These are phyloP conservation scores for Xestobium rufovillosum DNA, from an alignment of 2,888 invertebrate genomes.

Conservation along the genomic window DNA sequence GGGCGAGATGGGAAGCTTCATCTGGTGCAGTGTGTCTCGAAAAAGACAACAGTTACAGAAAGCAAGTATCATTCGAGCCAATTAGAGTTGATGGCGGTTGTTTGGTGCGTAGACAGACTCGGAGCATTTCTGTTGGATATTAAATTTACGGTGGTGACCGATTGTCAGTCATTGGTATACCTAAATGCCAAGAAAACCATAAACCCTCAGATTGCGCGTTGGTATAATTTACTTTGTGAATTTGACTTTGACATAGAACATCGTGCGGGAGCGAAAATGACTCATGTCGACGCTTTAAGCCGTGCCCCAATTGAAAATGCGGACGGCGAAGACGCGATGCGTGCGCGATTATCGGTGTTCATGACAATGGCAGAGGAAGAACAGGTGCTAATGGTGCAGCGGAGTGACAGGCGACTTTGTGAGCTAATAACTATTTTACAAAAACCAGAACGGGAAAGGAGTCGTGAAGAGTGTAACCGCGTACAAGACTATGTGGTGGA, in stretches of 20 bases:
- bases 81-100: constrained; percentile 1
- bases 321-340: not conserved
- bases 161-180: constrained; percentile 13
- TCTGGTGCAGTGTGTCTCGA: not conserved
- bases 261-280: not conserved
- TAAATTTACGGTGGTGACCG: constrained; percentile 17
- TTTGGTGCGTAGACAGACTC: constrained; percentile 1
- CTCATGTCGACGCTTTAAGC: not conserved
- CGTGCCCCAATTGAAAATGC: not conserved
- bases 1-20: not conserved
- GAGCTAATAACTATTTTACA: no score
- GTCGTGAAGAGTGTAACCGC: no score
- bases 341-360: not conserved
- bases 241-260: not conserved
- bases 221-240: not conserved
- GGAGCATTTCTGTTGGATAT: constrained; percentile 22
- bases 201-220: constrained; percentile 1
- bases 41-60: constrained; percentile 1
- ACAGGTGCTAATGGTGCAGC: not conserved
- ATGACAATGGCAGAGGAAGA: not conserved
- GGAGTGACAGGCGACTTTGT: not conserved
- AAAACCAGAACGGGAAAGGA: no score
- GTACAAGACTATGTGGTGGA: no score
- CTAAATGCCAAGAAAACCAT: constrained; percentile 9
- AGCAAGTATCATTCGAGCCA: not conserved